Conservation (phyloP, 2,888 invertebrate species). For the Myopa tessellatipennis region DNA sequence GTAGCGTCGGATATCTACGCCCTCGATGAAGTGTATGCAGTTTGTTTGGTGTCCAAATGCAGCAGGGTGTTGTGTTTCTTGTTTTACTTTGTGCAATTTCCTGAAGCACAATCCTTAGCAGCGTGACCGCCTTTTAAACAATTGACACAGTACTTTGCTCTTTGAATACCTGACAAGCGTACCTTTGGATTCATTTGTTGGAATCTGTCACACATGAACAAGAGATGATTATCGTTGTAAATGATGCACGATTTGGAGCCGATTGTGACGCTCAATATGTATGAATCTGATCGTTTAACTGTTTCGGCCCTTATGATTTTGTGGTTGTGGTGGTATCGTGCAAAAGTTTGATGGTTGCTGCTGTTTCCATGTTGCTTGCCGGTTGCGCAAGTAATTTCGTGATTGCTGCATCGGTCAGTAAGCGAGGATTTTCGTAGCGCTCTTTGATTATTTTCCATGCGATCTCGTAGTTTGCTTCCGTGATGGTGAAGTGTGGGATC, state of each 20-base stretch:
- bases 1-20: too few species aligned
- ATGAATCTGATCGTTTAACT: too few species aligned
- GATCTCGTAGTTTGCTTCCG: background rate
- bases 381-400: too few species aligned
- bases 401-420: background rate
- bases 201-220: background rate
- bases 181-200: background rate
- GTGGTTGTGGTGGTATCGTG: too few species aligned
- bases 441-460: background rate
- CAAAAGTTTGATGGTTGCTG: too few species aligned
- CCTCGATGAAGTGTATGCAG: background rate
- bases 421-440: background rate
- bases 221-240: background rate
- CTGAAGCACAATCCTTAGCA: too few species aligned
- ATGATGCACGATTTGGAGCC: too few species aligned
- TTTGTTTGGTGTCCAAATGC: background rate
- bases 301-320: too few species aligned
- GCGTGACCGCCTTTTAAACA: background rate
- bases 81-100: background rate
- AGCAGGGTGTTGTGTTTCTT: background rate
- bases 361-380: too few species aligned
- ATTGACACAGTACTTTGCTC: background rate
- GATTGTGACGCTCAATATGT: too few species aligned
- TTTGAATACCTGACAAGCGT: background rate
- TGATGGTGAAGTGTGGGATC: too few species aligned